Evolutionary conservation across 2,113 vertebrate species (phyloP).

Genomic region (Ictalurus furcatus): DNA sequence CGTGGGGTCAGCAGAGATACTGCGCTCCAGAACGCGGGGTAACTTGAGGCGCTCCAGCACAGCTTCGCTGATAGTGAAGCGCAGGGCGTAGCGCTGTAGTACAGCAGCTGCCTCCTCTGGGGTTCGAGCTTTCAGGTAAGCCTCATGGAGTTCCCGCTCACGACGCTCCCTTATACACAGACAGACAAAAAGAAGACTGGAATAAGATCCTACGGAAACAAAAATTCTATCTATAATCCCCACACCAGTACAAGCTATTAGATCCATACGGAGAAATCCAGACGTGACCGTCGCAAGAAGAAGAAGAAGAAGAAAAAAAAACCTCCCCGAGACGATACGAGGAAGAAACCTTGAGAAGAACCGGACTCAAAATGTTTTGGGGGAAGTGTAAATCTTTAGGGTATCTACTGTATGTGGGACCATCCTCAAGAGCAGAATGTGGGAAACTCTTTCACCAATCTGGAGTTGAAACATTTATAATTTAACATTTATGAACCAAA

Average conservation of each 20-base stretch:
- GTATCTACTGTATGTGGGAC: not conserved
- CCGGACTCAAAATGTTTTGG: not conserved
- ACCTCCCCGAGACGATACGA: not conserved
- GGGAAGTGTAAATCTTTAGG: not conserved
- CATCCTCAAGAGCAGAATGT: not conserved
- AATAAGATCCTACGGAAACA: not conserved
- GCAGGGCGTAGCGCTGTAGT: conserved; percentile 88
- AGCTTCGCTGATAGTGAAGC: conserved; percentile 94
- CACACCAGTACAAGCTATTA: not conserved
- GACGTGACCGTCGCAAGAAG: not conserved
- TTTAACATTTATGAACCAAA: not conserved
- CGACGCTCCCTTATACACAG: conserved; percentile 78
- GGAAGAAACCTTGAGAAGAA: not conserved
- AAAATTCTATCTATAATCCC: not conserved
- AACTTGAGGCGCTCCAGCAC: conserved; percentile 90
- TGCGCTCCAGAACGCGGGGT: conserved; percentile 92
- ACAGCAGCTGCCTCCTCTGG: conserved; percentile 87
- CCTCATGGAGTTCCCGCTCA: conserved; percentile 85
- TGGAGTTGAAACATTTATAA: not conserved
- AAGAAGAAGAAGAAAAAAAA: too few relatives aligned
- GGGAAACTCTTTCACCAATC: too few relatives aligned
- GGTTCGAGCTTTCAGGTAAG: conserved; percentile 81
- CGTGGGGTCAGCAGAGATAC: conserved; percentile 87
- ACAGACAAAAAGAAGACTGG: not conserved
- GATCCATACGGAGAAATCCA: not conserved